These are phyloP conservation scores for Spinibarbus caldwelli DNA, from an alignment of 2,797 vertebrate genomes.

Conservation along the genomic window DNA sequence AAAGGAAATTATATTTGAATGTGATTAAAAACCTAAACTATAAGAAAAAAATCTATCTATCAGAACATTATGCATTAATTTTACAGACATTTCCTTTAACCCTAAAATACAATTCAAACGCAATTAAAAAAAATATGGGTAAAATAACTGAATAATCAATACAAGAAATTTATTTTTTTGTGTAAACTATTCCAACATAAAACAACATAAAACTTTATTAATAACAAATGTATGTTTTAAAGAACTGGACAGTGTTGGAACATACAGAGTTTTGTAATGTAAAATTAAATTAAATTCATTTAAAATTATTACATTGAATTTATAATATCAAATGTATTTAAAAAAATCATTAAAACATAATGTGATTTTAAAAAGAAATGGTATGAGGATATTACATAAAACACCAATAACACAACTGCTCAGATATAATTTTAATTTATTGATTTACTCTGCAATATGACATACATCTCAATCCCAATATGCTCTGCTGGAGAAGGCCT, in stretches of 20 bases:
- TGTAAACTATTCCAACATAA: not conserved
- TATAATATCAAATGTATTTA: not conserved
- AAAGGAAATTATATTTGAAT: not conserved
- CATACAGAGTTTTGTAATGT: not conserved
- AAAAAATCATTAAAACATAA: not conserved
- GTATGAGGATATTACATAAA: not conserved
- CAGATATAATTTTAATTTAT: constrained; percentile 69
- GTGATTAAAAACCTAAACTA: not conserved
- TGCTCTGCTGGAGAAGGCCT: constrained; percentile 61
- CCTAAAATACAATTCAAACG: not conserved
- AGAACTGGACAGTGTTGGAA: not conserved
- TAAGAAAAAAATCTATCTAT: not conserved
- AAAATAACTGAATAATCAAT: not conserved
- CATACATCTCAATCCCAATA: constrained; percentile 55
- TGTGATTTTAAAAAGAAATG: not conserved
- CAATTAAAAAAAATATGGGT: not conserved
- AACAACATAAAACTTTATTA: not conserved
- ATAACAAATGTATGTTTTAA: not conserved
- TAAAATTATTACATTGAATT: not conserved
- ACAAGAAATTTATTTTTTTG: not conserved
- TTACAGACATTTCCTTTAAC: not conserved
- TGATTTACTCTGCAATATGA: constrained; percentile 68
- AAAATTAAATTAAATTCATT: not conserved
- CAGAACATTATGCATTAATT: not conserved
- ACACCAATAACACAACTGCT: constrained; percentile 33